Evolutionary conservation across 2,888 invertebrate genomes (phyloP), one percentile per base, ranked within the genome.

Genomic region (Carpatolechia fugitivella): DNA sequence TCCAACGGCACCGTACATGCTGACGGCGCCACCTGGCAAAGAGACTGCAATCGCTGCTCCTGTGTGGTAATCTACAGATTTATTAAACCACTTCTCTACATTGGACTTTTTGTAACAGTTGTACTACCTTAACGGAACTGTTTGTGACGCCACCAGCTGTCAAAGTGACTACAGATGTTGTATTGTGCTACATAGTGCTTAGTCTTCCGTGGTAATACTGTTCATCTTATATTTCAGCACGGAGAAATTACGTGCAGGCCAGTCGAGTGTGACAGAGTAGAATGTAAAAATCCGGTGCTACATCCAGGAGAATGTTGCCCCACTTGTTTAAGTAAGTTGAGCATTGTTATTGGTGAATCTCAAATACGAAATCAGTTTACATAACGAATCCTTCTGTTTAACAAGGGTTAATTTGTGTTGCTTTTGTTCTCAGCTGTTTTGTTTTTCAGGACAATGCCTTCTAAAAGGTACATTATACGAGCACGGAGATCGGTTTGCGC

Each of bases 11-110:
- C 95, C 55, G 92, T 94, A 59, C 94, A 95, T 78, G 93, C 94
- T 56, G 97, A 97, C 80, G 97, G 97, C 55, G 94, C 95, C 64
- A 93, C 94, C 56, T 97, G 97, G 97, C 93, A 94, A 82, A 92
- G 93, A 76, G 94, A 94, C 82, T 97, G 97, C 91, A 94, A 96
- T 78, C 93, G 94, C 73, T 97, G 97, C 92, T 93, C 95, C 80
- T 97, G 97, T 91, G 94, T 95, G 92, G 95, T 96, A 82, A 91
- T 92, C 82, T 24, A 10, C n/a, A n/a, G n/a, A n/a, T n/a, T n/a
- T n/a, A n/a, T n/a, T n/a, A n/a, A n/a, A n/a, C n/a, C n/a, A n/a
- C 3, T 11, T 67, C 8, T 20, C 24, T 24, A n/a, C 44, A 24
- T 16, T 7, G 11, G 8, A 3, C n/a, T 20, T 11, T 44, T 3